Evolutionary conservation across 1,140 invertebrate species (phyloP), one percentile per base, ranked within the genome.

Genomic region (Cydia strobilella): DNA sequence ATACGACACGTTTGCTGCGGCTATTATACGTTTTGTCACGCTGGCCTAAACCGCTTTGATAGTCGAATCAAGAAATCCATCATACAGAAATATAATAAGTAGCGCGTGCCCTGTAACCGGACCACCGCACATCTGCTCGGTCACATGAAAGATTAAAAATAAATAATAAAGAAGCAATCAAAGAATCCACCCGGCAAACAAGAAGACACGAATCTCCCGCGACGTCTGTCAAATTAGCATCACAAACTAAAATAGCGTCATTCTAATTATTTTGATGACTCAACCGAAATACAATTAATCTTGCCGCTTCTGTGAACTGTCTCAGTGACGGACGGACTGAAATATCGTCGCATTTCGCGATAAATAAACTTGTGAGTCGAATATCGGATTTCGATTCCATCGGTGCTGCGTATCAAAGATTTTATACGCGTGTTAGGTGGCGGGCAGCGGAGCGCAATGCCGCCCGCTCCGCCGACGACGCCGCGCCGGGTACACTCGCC

Each of bases 191-290:
- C 77, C 80, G 82, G 80, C 83, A 85, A 88, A 87, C 86, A 86
- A 91, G 86, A 87, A 86, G 82, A 89, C 82, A 86, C 83, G 83
- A 87, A 85, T 90, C 91, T 90, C 89, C 90, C 91, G 91, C 90
- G 91, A 91, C 91, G 91, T 87, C 88, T 91, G 91, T 93, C 91
- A 91, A 91, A 91, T 91, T 91, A 91, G 87, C 90, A 91, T 91
- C 90, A 85, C 83, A 90, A 89, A 91, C 90, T 83, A 89, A 89
- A 93, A 93, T 93, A 93, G 89, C 91, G 86, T 90, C 87, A 93
- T 93, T 93, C 90, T 93, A 93, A 93, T 93, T 93, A 93, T 93
- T 93, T 93, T 93, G 91, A 93, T 93, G 90, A 93, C 88, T 93
- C 91, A 92, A 91, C 84, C 85, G 87, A 88, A 90, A 92, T 92